These are phyloP conservation scores for Phoxinus phoxinus DNA, from an alignment of 2,113 vertebrate species.

Conservation along the genomic window DNA sequence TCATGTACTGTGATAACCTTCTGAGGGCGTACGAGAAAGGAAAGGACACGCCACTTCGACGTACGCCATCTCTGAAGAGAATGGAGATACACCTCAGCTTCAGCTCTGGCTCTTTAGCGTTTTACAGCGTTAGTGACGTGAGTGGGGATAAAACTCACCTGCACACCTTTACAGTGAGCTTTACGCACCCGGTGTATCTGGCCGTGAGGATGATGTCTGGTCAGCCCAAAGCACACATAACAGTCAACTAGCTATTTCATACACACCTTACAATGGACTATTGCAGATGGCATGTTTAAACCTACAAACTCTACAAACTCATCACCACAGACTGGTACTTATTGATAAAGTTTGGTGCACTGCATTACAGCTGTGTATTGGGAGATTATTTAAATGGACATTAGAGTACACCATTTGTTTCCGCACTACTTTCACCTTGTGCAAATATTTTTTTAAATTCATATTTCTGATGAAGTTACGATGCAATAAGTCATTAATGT, in stretches of 20 bases:
- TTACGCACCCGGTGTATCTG: constrained; percentile 76
- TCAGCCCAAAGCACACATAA: constrained; percentile 68
- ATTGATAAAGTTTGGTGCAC: too few species aligned
- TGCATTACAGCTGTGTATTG: too few species aligned
- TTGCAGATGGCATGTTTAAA: too few species aligned
- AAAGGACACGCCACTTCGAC: constrained; percentile 70
- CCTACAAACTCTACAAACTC: too few species aligned
- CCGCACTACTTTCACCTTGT: background rate
- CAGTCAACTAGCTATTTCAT: constrained; percentile 58
- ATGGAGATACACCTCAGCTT: constrained; percentile 77
- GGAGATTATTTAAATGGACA: background rate
- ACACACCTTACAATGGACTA: too few species aligned
- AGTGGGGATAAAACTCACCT: constrained; percentile 72
- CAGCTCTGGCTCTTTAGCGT: constrained; percentile 72
- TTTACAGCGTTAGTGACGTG: constrained; percentile 74
- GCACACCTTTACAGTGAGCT: constrained; percentile 74
- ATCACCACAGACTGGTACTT: too few species aligned
- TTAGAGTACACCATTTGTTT: background rate
- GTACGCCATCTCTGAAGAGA: constrained; percentile 67
- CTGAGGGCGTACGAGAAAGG: constrained; percentile 80
- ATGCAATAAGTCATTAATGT: background rate
- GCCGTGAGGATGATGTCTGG: constrained; percentile 82
- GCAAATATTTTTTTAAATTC: too few species aligned
- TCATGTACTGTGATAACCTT: constrained; percentile 78
- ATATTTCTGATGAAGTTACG: background rate